Evolutionary conservation across 2,888 invertebrate genomes (phyloP), one percentile per base, ranked within the genome.

Genomic region (Shargacucullia verbasci): DNA sequence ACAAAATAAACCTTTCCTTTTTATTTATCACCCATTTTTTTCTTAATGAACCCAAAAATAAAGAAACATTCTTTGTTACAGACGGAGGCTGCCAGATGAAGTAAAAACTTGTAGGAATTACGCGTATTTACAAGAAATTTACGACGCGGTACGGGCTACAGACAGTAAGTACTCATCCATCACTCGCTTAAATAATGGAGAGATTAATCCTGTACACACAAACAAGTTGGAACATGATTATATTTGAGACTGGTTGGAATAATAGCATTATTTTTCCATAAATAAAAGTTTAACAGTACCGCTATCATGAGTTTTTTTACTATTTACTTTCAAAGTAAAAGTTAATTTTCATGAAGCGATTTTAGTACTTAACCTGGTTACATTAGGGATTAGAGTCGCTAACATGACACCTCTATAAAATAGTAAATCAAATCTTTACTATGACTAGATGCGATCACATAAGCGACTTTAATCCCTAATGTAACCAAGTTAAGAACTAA

Each of bases 121-220:
- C 83, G 96, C 96, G 76, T 96, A 96, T 82, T 91, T 96, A 80
- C 96, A 96, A 88, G 96, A 97, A 90, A 95, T 96, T 84, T 96
- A 96, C 81, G 96, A 96, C 79, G 95, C 95, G 27, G 93, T 96
- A 35, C 94, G 94, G 66, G 95, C 95, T 60, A 95, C 96, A 71
- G 94, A 94, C 88, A 95, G 96, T 96, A 92, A 95, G 93, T 92
- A 74, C 50, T 12, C 39, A 74, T 76, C 48, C 43, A 61, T 74
- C 65, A 62, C 45, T 54, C 55, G 25, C 59, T 56, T 40, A 52
- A 62, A 57, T 67, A 71, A 73, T 65, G 52, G 52, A 54, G 59
- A 65, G 52, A 49, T 63, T 64, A 31, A 60, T 56, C 41, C 8
- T 57, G 35, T 33, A 44, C 33, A 47, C 25, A 47, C 47, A 63